phyloP scores from a whole-genome alignment of 2,888 invertebrate genomes.

The Apotomis betuletana region DNA sequence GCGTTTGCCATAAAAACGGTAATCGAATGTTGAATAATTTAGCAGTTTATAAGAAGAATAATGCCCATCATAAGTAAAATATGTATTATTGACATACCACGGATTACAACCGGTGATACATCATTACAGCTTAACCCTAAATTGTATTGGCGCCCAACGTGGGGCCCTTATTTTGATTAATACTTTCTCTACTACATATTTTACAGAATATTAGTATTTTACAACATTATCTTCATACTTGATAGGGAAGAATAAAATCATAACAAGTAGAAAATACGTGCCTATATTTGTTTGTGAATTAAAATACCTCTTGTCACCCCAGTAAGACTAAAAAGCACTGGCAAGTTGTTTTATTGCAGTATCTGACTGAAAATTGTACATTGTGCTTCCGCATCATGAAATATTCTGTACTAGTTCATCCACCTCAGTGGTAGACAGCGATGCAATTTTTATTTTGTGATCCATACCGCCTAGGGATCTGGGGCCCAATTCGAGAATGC shows the following conservation, averaged over 20 bases:
- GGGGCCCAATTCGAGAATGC: too few species aligned
- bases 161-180: background rate
- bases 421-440: conserved; percentile 42
- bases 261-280: too few species aligned
- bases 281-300: too few species aligned
- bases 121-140: background rate
- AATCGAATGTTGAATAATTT: too few species aligned
- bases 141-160: conserved; percentile 1
- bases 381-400: background rate
- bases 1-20: too few species aligned
- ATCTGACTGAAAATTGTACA: background rate
- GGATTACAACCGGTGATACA: too few species aligned
- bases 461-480: background rate
- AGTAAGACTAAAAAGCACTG: background rate
- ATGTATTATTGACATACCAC: too few species aligned
- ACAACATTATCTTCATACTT: too few species aligned
- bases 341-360: background rate
- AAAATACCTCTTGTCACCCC: background rate
- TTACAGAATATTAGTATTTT: background rate
- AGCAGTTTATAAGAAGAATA: too few species aligned
- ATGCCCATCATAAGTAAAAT: too few species aligned
- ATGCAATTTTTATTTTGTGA: conserved; percentile 58
- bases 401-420: background rate
- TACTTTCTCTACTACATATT: background rate
- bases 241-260: background rate